Conservation (phyloP, 2,888 invertebrate species). For the Rhagium mordax region DNA sequence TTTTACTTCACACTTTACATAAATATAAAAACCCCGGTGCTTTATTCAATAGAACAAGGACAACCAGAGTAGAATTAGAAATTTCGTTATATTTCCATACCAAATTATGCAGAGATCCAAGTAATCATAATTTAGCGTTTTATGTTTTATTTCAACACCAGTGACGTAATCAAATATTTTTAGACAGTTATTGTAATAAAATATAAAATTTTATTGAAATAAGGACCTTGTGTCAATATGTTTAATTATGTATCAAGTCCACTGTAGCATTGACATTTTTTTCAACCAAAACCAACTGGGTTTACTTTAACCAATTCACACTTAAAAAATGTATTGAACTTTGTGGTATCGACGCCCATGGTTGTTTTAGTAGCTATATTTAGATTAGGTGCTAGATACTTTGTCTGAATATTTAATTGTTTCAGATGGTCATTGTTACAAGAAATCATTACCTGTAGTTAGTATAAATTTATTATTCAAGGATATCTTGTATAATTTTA, state of each 20-base stretch:
- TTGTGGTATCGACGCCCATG: conserved; percentile 7
- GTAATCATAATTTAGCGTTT: conserved; percentile 5
- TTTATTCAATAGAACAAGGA: not conserved
- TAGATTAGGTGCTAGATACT: conserved; percentile 14
- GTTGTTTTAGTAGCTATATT: conserved; percentile 4
- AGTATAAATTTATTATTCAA: conserved; percentile 4
- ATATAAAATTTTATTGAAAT: not conserved
- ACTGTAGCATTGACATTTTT: not conserved
- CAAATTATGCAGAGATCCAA: conserved; percentile 5
- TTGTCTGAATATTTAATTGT: conserved; percentile 10
- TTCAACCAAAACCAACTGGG: not conserved
- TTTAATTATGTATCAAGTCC: not conserved
- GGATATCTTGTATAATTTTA: not conserved
- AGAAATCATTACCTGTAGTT: not conserved
- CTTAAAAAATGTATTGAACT: not conserved
- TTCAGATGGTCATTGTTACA: conserved; percentile 7
- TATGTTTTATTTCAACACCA: not conserved
- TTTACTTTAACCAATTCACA: not conserved
- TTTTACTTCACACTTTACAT: not conserved
- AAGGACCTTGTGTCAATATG: not conserved
- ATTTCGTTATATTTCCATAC: not conserved
- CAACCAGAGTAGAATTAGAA: not conserved
- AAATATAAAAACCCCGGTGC: not conserved
- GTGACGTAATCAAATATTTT: not conserved
- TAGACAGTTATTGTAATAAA: not conserved